phyloP scores from a whole-genome alignment of 2,888 invertebrate genomes.

The Scaptomyza caliginosa region DNA sequence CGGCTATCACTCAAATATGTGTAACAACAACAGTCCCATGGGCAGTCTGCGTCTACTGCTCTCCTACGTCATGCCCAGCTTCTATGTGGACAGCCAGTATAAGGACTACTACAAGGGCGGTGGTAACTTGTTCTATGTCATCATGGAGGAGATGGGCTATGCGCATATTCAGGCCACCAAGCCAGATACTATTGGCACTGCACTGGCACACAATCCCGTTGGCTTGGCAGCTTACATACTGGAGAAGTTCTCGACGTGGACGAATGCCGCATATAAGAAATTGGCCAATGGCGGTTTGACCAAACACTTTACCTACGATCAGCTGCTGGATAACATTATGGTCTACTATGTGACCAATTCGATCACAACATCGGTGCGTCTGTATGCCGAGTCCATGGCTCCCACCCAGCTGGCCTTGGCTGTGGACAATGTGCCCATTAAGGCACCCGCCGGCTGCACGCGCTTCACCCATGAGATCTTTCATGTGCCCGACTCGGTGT shows the following conservation, averaged over 20 bases:
- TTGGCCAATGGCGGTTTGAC: constrained; percentile 88
- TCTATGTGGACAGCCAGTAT: constrained; percentile 85
- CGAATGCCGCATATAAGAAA: constrained; percentile 85
- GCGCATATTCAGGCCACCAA: constrained; percentile 93
- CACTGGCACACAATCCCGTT: constrained; percentile 86
- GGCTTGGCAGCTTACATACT: constrained; percentile 95
- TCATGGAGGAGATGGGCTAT: constrained; percentile 86
- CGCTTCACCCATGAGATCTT: constrained; percentile 89
- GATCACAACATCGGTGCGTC: constrained; percentile 88
- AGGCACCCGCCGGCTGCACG: constrained; percentile 90
- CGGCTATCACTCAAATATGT: constrained; percentile 88
- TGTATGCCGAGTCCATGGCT: constrained; percentile 87
- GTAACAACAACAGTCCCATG: constrained; percentile 80
- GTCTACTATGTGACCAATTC: constrained; percentile 91
- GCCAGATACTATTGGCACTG: constrained; percentile 92
- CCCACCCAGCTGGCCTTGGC: constrained; percentile 54
- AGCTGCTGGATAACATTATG: constrained; percentile 89
- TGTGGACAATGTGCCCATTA: constrained; percentile 85
- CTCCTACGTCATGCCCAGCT: constrained; percentile 85
- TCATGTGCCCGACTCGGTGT: constrained; percentile 86
- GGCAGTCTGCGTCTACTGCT: constrained; percentile 83
- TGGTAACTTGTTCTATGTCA: constrained; percentile 43
- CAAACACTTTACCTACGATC: constrained; percentile 85
- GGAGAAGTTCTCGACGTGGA: constrained; percentile 93
- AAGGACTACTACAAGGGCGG: constrained; percentile 84